A percentile compares a stretch with the other conserved stretches of the same genome.
These are phyloP conservation scores for Dissostichus mawsoni DNA, from an alignment of 2,113 vertebrate species.

Conservation along the genomic window DNA sequence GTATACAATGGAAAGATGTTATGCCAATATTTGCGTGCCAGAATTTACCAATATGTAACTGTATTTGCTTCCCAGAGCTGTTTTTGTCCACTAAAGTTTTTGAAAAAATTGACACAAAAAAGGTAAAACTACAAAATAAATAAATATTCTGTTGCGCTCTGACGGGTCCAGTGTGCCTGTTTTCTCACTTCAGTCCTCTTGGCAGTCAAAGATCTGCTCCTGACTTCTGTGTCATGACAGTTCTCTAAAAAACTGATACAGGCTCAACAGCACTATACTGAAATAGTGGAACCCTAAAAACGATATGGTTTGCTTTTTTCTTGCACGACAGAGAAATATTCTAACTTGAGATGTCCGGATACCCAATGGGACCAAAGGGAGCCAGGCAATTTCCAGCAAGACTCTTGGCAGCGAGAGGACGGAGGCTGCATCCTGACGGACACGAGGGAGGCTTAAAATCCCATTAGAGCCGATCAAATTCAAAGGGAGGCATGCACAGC, in stretches of 20 bases:
- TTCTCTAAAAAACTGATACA: constrained; percentile 16
- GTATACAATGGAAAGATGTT: background rate
- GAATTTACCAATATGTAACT: background rate
- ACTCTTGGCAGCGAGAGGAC: constrained; percentile 41
- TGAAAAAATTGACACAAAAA: background rate
- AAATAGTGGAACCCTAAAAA: background rate
- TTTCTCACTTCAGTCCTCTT: constrained; percentile 4
- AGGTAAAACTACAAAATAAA: background rate
- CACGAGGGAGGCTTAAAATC: constrained; percentile 71
- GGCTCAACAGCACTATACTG: constrained; percentile 10
- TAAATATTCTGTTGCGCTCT: background rate
- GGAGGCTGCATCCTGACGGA: constrained; percentile 63
- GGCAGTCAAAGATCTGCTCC: constrained; percentile 39
- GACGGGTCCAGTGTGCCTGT: constrained; percentile 25
- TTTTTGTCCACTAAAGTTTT: background rate
- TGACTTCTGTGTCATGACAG: constrained; percentile 42
- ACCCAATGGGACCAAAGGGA: constrained; percentile 13
- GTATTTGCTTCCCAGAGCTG: background rate
- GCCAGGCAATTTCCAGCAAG: constrained; percentile 14
- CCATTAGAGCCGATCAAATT: constrained; percentile 77
- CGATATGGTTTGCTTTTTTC: background rate
- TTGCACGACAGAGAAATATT: background rate
- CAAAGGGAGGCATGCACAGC: constrained; percentile 62
- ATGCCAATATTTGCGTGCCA: background rate
- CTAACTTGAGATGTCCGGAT: constrained; percentile 34